Conservation (phyloP, 2,797 vertebrate genomes). For the Eurystomus glaucurus region DNA sequence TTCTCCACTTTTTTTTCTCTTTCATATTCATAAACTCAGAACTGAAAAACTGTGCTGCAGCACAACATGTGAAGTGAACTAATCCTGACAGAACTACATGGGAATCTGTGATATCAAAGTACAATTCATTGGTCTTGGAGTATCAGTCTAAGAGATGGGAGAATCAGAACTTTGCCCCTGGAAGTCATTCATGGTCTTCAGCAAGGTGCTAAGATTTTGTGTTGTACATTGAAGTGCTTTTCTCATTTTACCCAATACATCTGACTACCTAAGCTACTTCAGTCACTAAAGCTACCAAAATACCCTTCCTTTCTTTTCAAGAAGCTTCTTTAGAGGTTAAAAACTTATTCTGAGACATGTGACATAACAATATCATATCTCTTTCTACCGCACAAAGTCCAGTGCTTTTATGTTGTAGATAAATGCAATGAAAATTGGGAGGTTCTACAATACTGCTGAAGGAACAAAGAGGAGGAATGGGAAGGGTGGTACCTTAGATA, state of each 20-base stretch:
- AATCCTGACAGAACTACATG: background rate
- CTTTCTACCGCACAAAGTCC: background rate
- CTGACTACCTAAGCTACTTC: background rate
- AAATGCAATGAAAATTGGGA: background rate
- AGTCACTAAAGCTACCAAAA: background rate
- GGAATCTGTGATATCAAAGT: background rate
- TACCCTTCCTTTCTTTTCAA: background rate
- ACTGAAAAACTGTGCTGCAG: background rate
- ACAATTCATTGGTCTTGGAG: background rate
- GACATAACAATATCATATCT: accelerated
- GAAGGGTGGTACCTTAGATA: accelerated
- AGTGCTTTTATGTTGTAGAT: accelerated
- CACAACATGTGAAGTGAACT: background rate
- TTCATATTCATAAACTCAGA: background rate
- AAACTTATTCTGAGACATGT: background rate
- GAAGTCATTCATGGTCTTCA: background rate
- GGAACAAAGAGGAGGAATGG: background rate
- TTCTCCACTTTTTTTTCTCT: background rate
- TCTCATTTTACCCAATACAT: background rate
- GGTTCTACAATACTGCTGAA: background rate
- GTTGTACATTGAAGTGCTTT: background rate
- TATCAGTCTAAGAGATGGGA: background rate
- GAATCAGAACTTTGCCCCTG: background rate
- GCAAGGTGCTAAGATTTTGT: background rate
- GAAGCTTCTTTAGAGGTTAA: background rate